Conservation (phyloP, 2,888 invertebrate species). For the Xestoiulus laeticollis region DNA sequence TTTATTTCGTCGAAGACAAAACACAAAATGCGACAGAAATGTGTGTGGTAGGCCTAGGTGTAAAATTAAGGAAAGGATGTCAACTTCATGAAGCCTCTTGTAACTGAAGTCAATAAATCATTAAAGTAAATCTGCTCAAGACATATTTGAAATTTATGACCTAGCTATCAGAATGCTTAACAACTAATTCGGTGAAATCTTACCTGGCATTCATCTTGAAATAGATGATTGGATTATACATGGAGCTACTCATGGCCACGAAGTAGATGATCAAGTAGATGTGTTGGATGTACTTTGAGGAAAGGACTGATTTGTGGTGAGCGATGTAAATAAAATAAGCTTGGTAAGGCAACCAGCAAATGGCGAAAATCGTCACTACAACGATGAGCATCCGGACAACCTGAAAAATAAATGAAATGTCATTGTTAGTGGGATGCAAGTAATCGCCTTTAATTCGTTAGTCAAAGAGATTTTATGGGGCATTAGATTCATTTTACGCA, state of each 20-base stretch:
- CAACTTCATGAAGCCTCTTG: no score
- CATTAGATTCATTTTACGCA: neutral
- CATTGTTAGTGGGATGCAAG: neutral
- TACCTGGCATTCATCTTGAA: constrained; percentile 87
- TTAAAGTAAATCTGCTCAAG: no score
- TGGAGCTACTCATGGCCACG: constrained; percentile 92
- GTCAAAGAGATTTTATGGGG: neutral
- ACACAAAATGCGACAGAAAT: no score
- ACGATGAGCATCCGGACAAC: constrained; percentile 91
- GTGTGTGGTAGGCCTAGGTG: no score
- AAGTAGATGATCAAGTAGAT: constrained; percentile 87
- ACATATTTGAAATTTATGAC: no score
- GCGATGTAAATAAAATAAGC: constrained; percentile 84
- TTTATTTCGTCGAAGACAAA: no score
- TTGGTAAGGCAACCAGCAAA: constrained; percentile 91
- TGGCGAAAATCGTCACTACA: constrained; percentile 83
- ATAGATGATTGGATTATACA: constrained; percentile 92
- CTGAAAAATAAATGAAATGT: constrained; percentile 66
- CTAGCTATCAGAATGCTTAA: no score
- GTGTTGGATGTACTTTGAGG: constrained; percentile 80
- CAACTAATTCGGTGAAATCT: constrained; percentile 51
- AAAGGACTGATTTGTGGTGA: constrained; percentile 69
- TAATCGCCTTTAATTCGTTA: neutral
- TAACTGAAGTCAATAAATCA: no score
- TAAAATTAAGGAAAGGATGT: no score